These are phyloP conservation scores for Hylaeus anthracinus DNA, from an alignment of 1,140 invertebrate species.

Conservation along the genomic window DNA sequence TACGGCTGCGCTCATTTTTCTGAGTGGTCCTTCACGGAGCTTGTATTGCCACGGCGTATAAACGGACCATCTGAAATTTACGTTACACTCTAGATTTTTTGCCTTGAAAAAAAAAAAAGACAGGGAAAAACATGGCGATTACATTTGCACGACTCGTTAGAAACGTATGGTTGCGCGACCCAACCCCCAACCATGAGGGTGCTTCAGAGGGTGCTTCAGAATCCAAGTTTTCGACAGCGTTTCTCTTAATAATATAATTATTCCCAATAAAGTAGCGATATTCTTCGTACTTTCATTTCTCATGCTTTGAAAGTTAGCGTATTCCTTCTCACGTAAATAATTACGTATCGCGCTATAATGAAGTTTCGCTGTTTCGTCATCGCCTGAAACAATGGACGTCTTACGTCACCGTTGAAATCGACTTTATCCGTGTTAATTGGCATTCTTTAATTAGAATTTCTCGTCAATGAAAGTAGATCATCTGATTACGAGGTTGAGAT, in stretches of 20 bases:
- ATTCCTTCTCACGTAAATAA: background rate
- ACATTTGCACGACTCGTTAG: constrained; percentile 19
- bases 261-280: background rate
- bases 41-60: constrained; percentile 45
- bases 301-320: background rate
- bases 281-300: background rate
- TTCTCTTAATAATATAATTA: too few species aligned
- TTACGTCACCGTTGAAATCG: background rate
- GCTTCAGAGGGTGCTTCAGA: too few species aligned
- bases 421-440: constrained; percentile 27
- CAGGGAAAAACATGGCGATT: background rate
- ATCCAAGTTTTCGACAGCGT: too few species aligned
- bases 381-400: background rate
- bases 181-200: too few species aligned
- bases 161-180: background rate
- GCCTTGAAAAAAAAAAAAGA: background rate
- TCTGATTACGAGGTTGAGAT: constrained; percentile 15
- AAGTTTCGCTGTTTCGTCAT: background rate
- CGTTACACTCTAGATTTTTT: constrained; percentile 40
- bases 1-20: constrained; percentile 74
- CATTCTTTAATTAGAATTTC: constrained; percentile 12
- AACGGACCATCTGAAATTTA: constrained; percentile 64
- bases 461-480: constrained; percentile 37
- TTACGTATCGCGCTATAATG: background rate
- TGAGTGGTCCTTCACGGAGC: constrained; percentile 52